phyloP scores from a whole-genome alignment of 2,888 invertebrate genomes.

The Noctua janthe region DNA sequence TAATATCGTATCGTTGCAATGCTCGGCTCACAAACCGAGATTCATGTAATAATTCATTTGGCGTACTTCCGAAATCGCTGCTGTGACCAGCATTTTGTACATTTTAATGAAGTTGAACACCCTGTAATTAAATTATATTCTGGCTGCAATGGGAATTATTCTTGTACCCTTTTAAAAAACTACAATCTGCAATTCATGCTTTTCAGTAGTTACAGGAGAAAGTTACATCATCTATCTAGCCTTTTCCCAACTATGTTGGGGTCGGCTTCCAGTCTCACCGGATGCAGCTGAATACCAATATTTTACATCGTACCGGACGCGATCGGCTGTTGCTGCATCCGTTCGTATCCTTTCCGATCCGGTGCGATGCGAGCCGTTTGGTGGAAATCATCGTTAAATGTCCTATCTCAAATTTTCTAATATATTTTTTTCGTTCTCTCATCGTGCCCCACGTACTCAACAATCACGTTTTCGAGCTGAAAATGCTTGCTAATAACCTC shows the following conservation, averaged over 20 bases:
- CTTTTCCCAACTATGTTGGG: no score
- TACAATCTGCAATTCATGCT: background rate
- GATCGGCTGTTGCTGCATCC: no score
- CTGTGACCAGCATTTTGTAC: background rate
- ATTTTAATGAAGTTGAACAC: conserved; percentile 11
- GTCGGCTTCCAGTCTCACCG: no score
- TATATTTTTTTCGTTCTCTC: background rate
- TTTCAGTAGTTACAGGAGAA: no score
- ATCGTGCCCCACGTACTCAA: background rate
- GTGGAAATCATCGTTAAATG: no score
- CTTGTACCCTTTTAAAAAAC: background rate
- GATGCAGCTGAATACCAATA: no score
- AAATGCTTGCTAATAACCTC: background rate
- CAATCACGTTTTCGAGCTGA: background rate
- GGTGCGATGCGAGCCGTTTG: no score
- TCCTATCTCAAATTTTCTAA: background rate
- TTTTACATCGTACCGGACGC: no score
- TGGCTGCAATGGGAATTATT: background rate
- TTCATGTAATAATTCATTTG: background rate
- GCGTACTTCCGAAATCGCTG: background rate
- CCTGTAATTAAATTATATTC: background rate
- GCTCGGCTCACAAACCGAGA: background rate
- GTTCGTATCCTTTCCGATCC: no score
- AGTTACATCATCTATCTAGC: no score
- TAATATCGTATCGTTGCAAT: background rate